Conservation (phyloP, 2,888 invertebrate species). For the Dexiosoma caninum region DNA sequence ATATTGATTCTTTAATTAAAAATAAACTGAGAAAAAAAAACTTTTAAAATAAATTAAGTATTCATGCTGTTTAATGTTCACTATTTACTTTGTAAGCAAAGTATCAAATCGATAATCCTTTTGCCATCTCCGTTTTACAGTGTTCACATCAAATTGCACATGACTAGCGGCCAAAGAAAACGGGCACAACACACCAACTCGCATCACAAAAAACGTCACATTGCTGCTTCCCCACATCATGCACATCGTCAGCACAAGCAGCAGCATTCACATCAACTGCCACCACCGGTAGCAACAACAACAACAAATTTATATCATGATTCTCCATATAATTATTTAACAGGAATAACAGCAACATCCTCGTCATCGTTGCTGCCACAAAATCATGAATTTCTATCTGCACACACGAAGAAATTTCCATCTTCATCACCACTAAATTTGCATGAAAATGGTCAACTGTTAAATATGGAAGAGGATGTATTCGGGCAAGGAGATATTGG, state of each 20-base stretch:
- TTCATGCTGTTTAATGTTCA: too few relatives aligned
- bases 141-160: conserved; percentile 73
- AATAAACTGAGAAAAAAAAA: too few relatives aligned
- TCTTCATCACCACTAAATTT: conserved; percentile 43
- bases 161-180: conserved; percentile 71
- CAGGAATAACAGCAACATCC: conserved; percentile 46
- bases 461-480: conserved; percentile 41
- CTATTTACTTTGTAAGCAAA: too few relatives aligned
- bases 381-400: conserved; percentile 28
- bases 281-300: conserved; percentile 59
- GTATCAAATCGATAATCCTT: background rate
- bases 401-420: conserved; percentile 64
- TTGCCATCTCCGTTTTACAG: conserved; percentile 57
- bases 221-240: background rate
- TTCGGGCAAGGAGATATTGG: conserved; percentile 9
- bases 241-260: conserved; percentile 16
- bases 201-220: conserved; percentile 50
- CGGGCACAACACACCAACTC: conserved; percentile 64
- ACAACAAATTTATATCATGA: conserved; percentile 60
- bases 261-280: background rate
- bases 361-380: conserved; percentile 32
- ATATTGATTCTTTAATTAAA: too few relatives aligned
- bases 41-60: too few relatives aligned
- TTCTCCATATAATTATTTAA: conserved; percentile 47
- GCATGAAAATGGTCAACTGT: conserved; percentile 50